phyloP scores from a whole-genome alignment of 2,113 vertebrate species.

The Eudyptes chrysolophus region DNA sequence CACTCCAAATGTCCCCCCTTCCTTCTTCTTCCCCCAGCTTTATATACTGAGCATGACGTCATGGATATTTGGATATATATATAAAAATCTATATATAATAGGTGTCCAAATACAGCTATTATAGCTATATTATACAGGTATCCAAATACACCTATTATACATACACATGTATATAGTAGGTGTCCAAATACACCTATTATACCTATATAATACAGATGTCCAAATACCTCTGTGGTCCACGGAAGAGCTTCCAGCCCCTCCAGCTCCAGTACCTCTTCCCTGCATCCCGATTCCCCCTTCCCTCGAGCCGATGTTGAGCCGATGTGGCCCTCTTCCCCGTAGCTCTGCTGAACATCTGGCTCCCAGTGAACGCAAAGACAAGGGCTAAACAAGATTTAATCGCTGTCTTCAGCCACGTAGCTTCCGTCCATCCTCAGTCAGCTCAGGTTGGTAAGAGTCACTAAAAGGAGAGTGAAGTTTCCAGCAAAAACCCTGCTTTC shows the following conservation, averaged over 20 bases:
- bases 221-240: not conserved
- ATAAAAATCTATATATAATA: no score
- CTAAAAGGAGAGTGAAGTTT: not conserved
- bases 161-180: no score
- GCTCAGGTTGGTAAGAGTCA: not conserved
- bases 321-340: not conserved
- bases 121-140: no score
- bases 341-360: slow-evolving; percentile 17
- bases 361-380: not conserved
- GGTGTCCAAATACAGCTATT: no score
- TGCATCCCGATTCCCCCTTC: not conserved
- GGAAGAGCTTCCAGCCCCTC: not conserved
- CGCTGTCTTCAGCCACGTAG: not conserved
- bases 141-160: no score
- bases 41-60: no score
- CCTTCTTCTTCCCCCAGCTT: no score
- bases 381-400: not conserved
- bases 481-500: not conserved
- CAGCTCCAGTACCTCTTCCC: not conserved
- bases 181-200: not conserved
- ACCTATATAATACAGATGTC: not conserved
- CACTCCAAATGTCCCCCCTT: no score
- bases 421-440: not conserved
- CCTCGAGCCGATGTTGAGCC: not conserved
- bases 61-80: no score